These are phyloP conservation scores for Blastomussa wellsi DNA, from an alignment of 92 coral and sea anemone species.

Conservation along the genomic window DNA sequence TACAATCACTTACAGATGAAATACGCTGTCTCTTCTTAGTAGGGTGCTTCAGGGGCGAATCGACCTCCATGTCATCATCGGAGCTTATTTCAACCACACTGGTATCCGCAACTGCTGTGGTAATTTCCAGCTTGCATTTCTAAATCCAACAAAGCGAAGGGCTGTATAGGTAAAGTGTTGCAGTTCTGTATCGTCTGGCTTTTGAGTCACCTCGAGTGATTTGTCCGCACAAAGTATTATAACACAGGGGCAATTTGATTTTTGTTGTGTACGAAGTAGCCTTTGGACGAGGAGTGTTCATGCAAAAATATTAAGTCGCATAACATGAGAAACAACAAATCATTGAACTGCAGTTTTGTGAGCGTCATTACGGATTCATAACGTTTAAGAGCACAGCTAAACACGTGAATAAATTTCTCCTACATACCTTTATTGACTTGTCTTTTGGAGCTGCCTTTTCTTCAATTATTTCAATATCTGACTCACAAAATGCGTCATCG, in stretches of 20 bases:
- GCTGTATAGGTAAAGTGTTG: constrained; percentile 12
- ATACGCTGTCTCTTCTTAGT: constrained; percentile 28
- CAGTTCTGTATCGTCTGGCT: neutral
- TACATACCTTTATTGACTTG: constrained; percentile 18
- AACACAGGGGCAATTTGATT: neutral
- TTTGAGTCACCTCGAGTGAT: constrained; percentile 6
- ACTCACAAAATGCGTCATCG: constrained; percentile 10
- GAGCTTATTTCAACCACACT: constrained; percentile 35
- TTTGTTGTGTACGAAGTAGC: constrained; percentile 28
- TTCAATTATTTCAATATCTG: constrained; percentile 20
- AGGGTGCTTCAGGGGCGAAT: constrained; percentile 14
- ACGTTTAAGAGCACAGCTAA: constrained; percentile 20
- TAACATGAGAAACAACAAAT: neutral
- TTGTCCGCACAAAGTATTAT: neutral
- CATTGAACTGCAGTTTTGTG: constrained; percentile 24
- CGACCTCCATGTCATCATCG: constrained; percentile 20
- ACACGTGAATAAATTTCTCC: constrained; percentile 28
- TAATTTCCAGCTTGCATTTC: constrained; percentile 22
- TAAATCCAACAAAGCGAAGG: constrained; percentile 19
- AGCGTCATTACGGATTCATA: constrained; percentile 19
- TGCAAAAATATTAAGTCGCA: neutral
- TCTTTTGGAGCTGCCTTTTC: constrained; percentile 11
- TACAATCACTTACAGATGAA: constrained; percentile 30
- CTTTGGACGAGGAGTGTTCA: neutral
- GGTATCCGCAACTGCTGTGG: constrained; percentile 19